A percentile compares a stretch with the other conserved stretches of the same genome.
These are phyloP conservation scores for Hephaestus fuliginosus DNA, from an alignment of 2,797 vertebrate genomes.

Conservation along the genomic window DNA sequence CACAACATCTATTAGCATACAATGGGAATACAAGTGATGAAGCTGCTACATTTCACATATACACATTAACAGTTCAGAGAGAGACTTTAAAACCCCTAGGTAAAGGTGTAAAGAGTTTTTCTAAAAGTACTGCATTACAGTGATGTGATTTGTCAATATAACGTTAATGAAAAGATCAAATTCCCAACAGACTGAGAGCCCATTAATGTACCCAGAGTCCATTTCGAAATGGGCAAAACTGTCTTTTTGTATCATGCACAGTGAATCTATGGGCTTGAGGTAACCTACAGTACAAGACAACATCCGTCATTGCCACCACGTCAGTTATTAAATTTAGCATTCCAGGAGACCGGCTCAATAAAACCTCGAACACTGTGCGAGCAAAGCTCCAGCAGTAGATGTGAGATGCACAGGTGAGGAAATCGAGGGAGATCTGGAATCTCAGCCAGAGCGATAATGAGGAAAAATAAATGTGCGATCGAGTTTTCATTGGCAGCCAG, in stretches of 20 bases:
- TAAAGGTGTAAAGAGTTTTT: neutral
- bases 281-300: neutral
- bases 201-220: neutral
- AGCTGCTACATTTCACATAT: neutral
- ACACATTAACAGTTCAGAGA: neutral
- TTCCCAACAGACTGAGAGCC: neutral
- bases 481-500: conserved; percentile 1
- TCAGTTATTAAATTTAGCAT: conserved; percentile 20
- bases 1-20: neutral
- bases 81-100: neutral
- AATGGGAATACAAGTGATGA: neutral
- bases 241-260: neutral
- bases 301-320: neutral
- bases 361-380: conserved; percentile 20
- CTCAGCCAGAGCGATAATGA: conserved; percentile 15
- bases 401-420: conserved; percentile 23
- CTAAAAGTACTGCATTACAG: neutral
- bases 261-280: neutral
- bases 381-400: neutral
- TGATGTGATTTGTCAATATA: neutral
- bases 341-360: neutral
- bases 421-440: conserved; percentile 4
- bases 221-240: neutral
- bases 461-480: conserved; percentile 11
- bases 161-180: neutral